Conservation (phyloP, 2,113 vertebrate species). For the Ramphastos sulfuratus region DNA sequence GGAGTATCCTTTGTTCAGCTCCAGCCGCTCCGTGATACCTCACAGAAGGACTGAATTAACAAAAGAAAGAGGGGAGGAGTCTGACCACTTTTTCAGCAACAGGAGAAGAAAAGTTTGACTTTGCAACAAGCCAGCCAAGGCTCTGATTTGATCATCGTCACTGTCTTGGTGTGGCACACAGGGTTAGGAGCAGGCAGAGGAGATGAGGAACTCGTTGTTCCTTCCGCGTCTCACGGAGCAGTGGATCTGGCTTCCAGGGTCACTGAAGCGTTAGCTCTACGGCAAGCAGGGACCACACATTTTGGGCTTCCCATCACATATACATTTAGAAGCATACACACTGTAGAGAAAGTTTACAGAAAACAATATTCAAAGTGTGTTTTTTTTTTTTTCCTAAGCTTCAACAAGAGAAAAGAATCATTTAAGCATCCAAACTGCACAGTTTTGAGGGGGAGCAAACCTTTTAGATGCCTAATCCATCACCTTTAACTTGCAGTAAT, state of each 20-base stretch:
- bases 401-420: background rate
- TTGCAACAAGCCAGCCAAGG: background rate
- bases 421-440: background rate
- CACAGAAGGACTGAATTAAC: background rate
- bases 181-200: background rate
- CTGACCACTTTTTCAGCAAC: background rate
- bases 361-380: background rate
- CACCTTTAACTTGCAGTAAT: background rate
- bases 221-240: fast-evolving
- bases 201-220: background rate
- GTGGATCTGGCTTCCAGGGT: background rate
- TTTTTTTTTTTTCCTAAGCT: background rate
- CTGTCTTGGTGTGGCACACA: background rate
- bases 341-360: background rate
- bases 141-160: conserved; percentile 38
- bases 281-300: background rate
- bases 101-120: background rate
- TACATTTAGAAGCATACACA: background rate
- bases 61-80: background rate
- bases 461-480: background rate
- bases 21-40: background rate
- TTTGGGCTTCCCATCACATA: background rate
- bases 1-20: background rate
- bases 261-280: background rate
- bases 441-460: background rate